Evolutionary conservation across 2,888 invertebrate species (phyloP), one percentile per base, ranked within the genome.

Genomic region (Lasius fuliginosus): DNA sequence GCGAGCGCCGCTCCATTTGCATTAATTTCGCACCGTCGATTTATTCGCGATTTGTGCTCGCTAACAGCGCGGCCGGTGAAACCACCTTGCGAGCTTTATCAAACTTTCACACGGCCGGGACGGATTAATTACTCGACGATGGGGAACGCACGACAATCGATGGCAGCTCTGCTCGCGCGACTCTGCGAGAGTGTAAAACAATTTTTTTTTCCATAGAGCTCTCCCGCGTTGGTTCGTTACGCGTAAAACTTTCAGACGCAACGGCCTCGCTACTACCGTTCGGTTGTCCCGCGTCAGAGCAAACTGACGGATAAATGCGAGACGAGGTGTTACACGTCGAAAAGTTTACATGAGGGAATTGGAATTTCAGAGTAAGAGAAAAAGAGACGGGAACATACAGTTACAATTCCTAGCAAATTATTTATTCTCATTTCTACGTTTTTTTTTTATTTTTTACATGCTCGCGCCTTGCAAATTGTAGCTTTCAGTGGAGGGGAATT

Each of bases 31-130:
- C 67, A 36, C 73, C 56, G 68, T 49, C 69, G 71, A 84, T 84
- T 84, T 81, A 73, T 84, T 77, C 77, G 77, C 79, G 79, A 79
- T 79, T 79, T 79, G 73, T 15, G 79, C 71, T 18, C 73, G 73
- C 79, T 79, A 73, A 71, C 79, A 60, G 33, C 58, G 15, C 56
- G 49, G 23, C 33, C 33, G 23, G 36, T 12, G 67, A 36, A 18
- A 30, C 79, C 79, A 36, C 73, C 79, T 79, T 79, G 79, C 46
- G 46, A 71, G 73, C 79, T 71, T 60, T 79, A 71, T 79, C 73
- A 79, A 79, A 79, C 71, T 79, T 79, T 79, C 60, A 79, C 73
- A 60, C 69, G 79, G 23, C 71, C 79, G 23, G 79, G 79, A 79
- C 33, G 46, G 58, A 79, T 79, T 71, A 79, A 79, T 79, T 79